These are phyloP conservation scores for Cyanoramphus novaezelandiae DNA, from an alignment of 2,113 vertebrate genomes.

Conservation along the genomic window DNA sequence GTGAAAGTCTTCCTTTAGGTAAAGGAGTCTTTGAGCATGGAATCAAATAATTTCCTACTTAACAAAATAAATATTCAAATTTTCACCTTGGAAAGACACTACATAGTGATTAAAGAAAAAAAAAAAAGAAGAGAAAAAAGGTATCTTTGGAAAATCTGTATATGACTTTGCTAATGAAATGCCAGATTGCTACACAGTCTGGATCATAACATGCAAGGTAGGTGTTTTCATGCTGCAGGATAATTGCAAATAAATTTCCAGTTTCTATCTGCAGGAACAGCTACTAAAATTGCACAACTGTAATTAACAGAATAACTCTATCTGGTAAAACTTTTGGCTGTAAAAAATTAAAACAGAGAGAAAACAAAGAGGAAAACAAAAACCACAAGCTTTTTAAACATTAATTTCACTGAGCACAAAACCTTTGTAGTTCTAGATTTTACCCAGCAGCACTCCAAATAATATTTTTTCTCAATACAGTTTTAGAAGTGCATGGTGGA, in stretches of 20 bases:
- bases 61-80: neutral
- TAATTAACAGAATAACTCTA: neutral
- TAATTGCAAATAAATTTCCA: neutral
- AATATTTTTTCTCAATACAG: neutral
- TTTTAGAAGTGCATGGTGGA: neutral
- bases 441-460: neutral
- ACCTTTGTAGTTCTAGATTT: neutral
- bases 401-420: neutral
- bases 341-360: neutral
- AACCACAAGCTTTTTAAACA: neutral
- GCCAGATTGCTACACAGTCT: neutral
- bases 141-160: neutral
- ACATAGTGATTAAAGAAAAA: neutral
- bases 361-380: neutral
- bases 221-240: neutral
- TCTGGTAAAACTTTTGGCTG: neutral
- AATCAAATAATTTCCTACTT: neutral
- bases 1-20: neutral
- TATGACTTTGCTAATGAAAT: neutral
- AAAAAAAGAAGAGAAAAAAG: neutral
- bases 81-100: neutral
- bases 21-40: neutral
- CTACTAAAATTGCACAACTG: neutral
- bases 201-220: neutral
- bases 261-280: neutral